phyloP scores from a whole-genome alignment of 2,888 invertebrate species.

The Allacma fusca region DNA sequence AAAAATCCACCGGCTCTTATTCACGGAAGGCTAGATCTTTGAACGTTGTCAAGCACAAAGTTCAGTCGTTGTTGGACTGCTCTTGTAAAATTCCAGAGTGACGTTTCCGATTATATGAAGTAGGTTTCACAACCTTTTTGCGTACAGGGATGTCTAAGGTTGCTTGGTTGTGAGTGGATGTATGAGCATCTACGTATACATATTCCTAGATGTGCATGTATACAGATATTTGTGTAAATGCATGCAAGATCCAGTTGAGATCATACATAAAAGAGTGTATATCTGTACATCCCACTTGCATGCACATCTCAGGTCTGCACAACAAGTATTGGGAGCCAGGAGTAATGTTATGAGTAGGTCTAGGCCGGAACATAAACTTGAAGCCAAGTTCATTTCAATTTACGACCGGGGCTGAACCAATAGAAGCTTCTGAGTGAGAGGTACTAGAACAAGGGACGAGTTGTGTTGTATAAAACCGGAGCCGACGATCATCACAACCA shows the following conservation, averaged over 20 bases:
- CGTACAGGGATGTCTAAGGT: too few relatives aligned
- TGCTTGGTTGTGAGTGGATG: too few relatives aligned
- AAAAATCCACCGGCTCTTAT: neutral
- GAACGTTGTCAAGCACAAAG: neutral
- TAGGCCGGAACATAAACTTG: constrained; percentile 2
- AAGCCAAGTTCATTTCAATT: constrained; percentile 1
- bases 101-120: too few relatives aligned
- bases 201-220: too few relatives aligned
- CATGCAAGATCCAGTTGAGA: too few relatives aligned
- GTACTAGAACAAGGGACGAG: neutral
- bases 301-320: too few relatives aligned
- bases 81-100: too few relatives aligned
- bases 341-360: neutral
- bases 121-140: too few relatives aligned
- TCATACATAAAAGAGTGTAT: too few relatives aligned
- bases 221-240: too few relatives aligned
- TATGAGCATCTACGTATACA: too few relatives aligned
- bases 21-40: neutral
- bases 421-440: neutral
- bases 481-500: neutral
- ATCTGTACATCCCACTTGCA: too few relatives aligned
- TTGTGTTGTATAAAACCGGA: neutral
- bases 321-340: neutral
- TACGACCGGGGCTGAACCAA: neutral
- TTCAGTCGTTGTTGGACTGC: neutral